Base-by-base conservation (phyloP, 1,140 invertebrate species). In the Elymnias hypermnestra region DNA sequence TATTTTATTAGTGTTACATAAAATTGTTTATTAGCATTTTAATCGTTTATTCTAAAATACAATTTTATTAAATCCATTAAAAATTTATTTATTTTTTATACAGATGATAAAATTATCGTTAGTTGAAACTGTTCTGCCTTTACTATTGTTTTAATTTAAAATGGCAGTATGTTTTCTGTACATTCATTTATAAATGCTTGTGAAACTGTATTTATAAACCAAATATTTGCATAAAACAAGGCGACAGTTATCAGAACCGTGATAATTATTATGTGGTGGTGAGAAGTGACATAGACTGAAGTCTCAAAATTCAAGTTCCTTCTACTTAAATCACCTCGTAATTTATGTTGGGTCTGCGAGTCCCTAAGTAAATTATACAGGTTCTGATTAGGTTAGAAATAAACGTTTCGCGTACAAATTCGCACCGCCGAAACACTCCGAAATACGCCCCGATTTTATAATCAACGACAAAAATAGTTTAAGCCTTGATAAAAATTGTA, bases 321-420 rank as follows among this genome's bases (percentile, higher is more conserved):
- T 83, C 79, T 82, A 82, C 82, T 84, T 72, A 72, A 86, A 87
- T 87, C 86, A 87, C 86, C 86, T 83, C 85, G 72, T 84, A 82
- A 86, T 87, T 87, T 87, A 87, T 83, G 56, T 75, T 73, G 77
- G 73, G 70, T 40, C 65, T 49, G 21, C 25, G 50, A 46, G 63
- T 58, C 71, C 73, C 69, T 75, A 58, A 77, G 81, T 87, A 87
- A 87, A 87, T 87, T 87, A 81, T 82, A 86, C 82, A 81, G 86
- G 86, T 87, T 87, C 78, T 87, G 86, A 87, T 87, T 86, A 78
- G 75, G 77, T 83, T 81, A 85, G 78, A 78, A 81, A 73, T 62
- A 53, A 51, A 40, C 49, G 48, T 61, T 59, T 57, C 57, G 66
- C 62, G 72, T 66, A 60, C 52, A 53, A 62, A 64, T 67, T 69